Evolutionary conservation across 2,888 invertebrate genomes (phyloP).

Genomic region (Sarcophaga variegata): DNA sequence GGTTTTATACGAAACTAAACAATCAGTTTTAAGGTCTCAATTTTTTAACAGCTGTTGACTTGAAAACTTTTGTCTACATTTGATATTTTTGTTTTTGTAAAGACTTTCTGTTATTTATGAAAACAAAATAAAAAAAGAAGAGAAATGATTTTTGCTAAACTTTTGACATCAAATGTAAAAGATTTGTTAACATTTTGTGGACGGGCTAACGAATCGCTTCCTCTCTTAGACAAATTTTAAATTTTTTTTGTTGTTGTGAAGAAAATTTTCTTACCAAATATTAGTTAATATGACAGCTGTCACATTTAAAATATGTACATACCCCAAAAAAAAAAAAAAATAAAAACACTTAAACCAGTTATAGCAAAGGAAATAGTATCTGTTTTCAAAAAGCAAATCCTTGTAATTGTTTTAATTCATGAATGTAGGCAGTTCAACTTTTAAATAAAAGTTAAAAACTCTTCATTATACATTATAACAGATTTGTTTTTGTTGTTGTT

Average conservation of each 20-base stretch:
- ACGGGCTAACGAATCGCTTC: neutral
- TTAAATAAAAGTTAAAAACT: too few relatives aligned
- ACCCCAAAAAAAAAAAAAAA: conserved; percentile 7
- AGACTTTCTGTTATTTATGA: conserved; percentile 26
- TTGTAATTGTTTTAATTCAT: neutral
- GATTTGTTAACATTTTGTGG: conserved; percentile 61
- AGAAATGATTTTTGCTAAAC: conserved; percentile 62
- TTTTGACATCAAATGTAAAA: conserved; percentile 62
- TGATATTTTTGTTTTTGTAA: conserved; percentile 15
- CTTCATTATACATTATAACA: too few relatives aligned
- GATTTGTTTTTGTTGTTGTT: too few relatives aligned
- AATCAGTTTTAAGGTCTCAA: conserved; percentile 33
- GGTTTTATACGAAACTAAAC: conserved; percentile 23
- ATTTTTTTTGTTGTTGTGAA: conserved; percentile 47
- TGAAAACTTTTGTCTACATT: conserved; percentile 22
- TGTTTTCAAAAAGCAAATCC: neutral
- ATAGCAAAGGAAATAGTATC: too few relatives aligned
- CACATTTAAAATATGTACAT: conserved; percentile 50
- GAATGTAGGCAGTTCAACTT: neutral
- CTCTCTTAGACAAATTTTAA: neutral
- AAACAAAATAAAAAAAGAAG: neutral
- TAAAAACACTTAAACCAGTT: conserved; percentile 4
- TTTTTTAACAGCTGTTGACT: conserved; percentile 57
- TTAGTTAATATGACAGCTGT: conserved; percentile 69
- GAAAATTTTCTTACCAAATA: conserved; percentile 51